Base-by-base conservation (phyloP, 2,888 invertebrate species). In the Agrochola macilenta region DNA sequence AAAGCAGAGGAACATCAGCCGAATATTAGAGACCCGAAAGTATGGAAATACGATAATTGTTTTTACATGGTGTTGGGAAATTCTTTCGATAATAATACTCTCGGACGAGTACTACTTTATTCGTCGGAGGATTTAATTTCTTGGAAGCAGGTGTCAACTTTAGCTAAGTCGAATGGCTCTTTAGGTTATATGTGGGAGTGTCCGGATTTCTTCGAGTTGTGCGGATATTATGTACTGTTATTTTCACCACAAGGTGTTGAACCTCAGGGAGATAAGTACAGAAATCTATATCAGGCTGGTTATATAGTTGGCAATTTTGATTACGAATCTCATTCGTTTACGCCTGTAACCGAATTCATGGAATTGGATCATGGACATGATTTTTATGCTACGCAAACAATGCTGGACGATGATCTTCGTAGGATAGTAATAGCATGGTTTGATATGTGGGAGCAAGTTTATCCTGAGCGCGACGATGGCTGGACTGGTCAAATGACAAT, bases 161-260 rank as follows among this genome's bases (percentile, higher is more conserved):
- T 96, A 26, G 92, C 78, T 63, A 83, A 93, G 85, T 95, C 96
- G 0, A 90, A 95, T 69, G 95, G 95, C 11, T 87, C 82, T 26
- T 90, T 95, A 1, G 95, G 95, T 1, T 95, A 89, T 65, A 96
- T 97, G 96, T 97, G 95, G 94, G 97, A 97, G 86, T 97, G 97
- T 89, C 97, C 97, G 0, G 97, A 97, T 82, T 95, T 97, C 71
- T 97, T 97, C 60, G 93, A 95, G 83, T 78, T 97, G 0, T 77
- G 91, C 39, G 95, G 94, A 0, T 87, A 90, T 71, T 94, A 89
- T 81, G 89, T 97, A 26, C 88, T 97, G 1, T 81, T 97, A 7
- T 93, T 97, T 74, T 97, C 96, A 11, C 95, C 96, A 1, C 96
- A 96, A 93, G 96, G 96, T 3, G 77, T 96, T 0, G 7, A 87